These are phyloP conservation scores for Serinus canaria DNA, from an alignment of 2,113 vertebrate species.

Conservation along the genomic window DNA sequence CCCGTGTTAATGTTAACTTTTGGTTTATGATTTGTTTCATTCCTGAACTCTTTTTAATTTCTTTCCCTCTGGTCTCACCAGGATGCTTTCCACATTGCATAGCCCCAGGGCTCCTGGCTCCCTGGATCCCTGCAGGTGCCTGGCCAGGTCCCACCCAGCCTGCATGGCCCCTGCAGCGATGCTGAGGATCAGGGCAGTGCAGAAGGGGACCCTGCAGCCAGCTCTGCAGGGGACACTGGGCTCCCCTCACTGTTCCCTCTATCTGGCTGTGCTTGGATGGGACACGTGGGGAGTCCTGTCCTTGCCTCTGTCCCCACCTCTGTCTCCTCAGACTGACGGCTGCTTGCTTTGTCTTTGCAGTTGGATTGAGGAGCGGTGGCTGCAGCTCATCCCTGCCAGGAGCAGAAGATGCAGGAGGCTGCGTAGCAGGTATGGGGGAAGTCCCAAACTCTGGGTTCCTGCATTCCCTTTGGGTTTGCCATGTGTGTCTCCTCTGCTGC, in stretches of 20 bases:
- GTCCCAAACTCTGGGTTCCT: neutral
- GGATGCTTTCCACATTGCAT: neutral
- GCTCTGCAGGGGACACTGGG: neutral
- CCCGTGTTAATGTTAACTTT: neutral
- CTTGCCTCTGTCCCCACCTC: neutral
- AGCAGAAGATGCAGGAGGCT: slow-evolving; percentile 32
- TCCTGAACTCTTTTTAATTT: neutral
- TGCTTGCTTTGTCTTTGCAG: neutral
- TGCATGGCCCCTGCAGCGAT: neutral
- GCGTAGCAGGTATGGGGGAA: neutral
- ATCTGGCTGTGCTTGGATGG: neutral
- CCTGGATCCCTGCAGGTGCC: neutral
- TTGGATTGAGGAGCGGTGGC: neutral
- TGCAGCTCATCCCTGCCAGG: neutral
- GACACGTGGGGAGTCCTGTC: neutral
- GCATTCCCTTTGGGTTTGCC: neutral
- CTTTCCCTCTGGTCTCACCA: neutral
- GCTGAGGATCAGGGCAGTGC: neutral
- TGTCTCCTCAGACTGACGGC: neutral
- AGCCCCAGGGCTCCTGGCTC: neutral
- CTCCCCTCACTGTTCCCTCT: neutral
- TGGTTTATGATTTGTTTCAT: neutral
- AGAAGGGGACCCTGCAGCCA: neutral
- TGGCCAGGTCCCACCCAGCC: neutral
- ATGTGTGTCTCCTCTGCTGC: accelerated